These are phyloP conservation scores for Sandelia bainsii DNA, from an alignment of 2,797 vertebrate species.

Conservation along the genomic window DNA sequence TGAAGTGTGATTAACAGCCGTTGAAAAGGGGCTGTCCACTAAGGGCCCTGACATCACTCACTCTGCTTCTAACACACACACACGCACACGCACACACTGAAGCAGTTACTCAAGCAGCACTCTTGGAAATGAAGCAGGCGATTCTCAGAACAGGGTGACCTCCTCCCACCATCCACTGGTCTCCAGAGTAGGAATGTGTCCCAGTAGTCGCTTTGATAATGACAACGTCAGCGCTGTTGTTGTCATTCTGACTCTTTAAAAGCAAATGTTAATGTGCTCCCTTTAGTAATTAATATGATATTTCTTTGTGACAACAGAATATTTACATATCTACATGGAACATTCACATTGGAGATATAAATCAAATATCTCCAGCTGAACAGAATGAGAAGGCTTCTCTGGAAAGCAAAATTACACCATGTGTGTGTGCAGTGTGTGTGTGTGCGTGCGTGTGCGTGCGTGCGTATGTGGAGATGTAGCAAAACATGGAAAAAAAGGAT, in stretches of 20 bases:
- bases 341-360: conserved; percentile 12
- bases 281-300: conserved; percentile 22
- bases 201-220: conserved; percentile 25
- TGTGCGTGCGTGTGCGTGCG: not conserved
- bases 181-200: conserved; percentile 32
- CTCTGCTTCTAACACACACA: conserved; percentile 43
- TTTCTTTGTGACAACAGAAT: not conserved
- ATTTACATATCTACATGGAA: conserved; percentile 17
- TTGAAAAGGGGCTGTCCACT: conserved; percentile 62
- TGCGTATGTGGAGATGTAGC: conserved; percentile 1
- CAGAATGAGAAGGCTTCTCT: conserved; percentile 8
- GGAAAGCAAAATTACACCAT: not conserved
- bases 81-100: conserved; percentile 26
- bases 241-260: conserved; percentile 22
- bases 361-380: conserved; percentile 39
- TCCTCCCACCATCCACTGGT: conserved; percentile 61
- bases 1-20: conserved; percentile 72
- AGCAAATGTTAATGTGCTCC: conserved; percentile 19
- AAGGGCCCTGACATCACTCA: conserved; percentile 65
- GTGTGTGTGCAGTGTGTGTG: not conserved
- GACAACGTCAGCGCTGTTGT: conserved; percentile 4
- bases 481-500: not conserved
- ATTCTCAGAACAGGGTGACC: conserved; percentile 70
- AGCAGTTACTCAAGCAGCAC: conserved; percentile 73
- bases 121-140: conserved; percentile 75